A percentile compares a stretch with the other conserved stretches of the same genome.
These are phyloP conservation scores for Regulus satrapa DNA, from an alignment of 2,113 vertebrate species.

Conservation along the genomic window DNA sequence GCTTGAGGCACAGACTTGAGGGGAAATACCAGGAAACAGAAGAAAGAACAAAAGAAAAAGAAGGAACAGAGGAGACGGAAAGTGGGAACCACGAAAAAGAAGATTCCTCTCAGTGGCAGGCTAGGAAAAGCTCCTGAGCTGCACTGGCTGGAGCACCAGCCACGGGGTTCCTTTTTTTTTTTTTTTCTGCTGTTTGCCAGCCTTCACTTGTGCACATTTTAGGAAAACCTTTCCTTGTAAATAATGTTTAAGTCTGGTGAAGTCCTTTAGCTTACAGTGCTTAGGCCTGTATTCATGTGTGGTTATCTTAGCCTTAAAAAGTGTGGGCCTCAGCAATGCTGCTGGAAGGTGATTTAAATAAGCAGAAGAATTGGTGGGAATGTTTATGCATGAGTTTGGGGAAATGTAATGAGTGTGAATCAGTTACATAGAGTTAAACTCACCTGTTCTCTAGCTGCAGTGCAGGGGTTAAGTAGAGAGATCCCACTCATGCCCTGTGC, in stretches of 20 bases:
- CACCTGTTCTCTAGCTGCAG: neutral
- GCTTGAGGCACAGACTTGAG: neutral
- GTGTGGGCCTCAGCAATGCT: neutral
- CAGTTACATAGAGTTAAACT: neutral
- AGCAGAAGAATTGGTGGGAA: accelerated
- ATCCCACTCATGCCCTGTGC: neutral
- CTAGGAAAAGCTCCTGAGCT: neutral
- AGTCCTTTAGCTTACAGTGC: neutral
- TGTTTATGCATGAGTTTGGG: neutral
- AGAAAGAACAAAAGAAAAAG: neutral
- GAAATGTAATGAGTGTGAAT: neutral
- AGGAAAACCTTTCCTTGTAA: neutral
- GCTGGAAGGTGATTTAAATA: neutral
- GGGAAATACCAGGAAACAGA: neutral
- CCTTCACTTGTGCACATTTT: neutral
- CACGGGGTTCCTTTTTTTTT: neutral
- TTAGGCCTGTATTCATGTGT: neutral
- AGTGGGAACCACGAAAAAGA: neutral
- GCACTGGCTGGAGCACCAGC: neutral
- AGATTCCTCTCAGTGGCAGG: neutral
- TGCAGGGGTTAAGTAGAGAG: neutral
- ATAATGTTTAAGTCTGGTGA: neutral
- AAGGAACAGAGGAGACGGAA: neutral
- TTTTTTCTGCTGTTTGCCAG: neutral
- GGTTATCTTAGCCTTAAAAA: neutral